Evolutionary conservation across 2,888 invertebrate species (phyloP).

Genomic region (Polietes domitor): DNA sequence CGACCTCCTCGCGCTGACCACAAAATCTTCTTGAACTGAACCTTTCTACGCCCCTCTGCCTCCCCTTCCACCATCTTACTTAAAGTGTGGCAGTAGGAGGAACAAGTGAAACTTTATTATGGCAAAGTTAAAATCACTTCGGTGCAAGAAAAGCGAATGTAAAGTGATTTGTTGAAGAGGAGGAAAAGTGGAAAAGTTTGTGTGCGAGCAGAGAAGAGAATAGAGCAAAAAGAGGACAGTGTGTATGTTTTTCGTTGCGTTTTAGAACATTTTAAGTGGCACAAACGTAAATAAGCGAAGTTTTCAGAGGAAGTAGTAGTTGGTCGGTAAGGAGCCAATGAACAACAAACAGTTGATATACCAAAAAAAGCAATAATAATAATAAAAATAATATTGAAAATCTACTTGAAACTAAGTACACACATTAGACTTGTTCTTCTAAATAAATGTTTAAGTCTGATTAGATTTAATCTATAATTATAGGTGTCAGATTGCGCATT

Average conservation of each 20-base stretch:
- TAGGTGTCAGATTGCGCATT: too few species aligned
- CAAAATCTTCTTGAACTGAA: background rate
- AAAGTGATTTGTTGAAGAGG: constrained; percentile 51
- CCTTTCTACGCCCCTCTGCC: background rate
- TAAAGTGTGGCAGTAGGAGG: constrained; percentile 19
- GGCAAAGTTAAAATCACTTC: constrained; percentile 27
- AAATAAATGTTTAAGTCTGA: too few species aligned
- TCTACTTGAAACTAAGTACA: too few species aligned
- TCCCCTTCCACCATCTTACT: background rate
- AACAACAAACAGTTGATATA: too few species aligned
- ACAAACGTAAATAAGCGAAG: constrained; percentile 42
- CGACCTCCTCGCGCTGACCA: constrained; percentile 19
- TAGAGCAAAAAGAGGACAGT: constrained; percentile 4
- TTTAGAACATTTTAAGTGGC: constrained; percentile 31
- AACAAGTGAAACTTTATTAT: constrained; percentile 17
- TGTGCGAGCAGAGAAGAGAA: background rate
- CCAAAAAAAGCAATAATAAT: too few species aligned
- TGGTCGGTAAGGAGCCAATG: background rate
- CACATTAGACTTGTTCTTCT: too few species aligned
- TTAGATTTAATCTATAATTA: too few species aligned
- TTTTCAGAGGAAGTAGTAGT: constrained; percentile 7
- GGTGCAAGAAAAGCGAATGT: constrained; percentile 44
- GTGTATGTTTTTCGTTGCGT: constrained; percentile 11
- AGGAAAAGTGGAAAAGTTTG: constrained; percentile 8
- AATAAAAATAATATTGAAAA: too few species aligned